Base-by-base conservation (phyloP, 2,113 vertebrate genomes). In the Halichoerus grypus region DNA sequence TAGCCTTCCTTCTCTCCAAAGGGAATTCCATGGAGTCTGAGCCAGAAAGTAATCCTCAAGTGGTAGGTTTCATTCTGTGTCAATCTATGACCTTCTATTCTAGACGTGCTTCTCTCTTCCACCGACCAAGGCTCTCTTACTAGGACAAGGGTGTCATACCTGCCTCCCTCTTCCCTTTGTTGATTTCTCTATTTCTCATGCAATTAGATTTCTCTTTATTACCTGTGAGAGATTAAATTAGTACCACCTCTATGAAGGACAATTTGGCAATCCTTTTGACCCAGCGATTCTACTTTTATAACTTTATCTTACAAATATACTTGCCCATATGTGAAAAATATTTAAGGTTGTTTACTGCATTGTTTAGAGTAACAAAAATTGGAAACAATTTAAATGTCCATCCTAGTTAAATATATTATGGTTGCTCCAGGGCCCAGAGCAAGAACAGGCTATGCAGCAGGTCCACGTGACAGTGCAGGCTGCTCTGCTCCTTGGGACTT, bases 191-290 rank as follows among this genome's bases (percentile, higher is more conserved):
- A 9, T 77, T 94, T 93, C 42, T 76, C 67, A 53, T n/a, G 69
- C 14, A 91, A 42, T 51, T 63, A 89, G 31, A 94, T 93, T 77
- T 88, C 86, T 92, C 42, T 74, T 79, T 91, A 36, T 67, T 76
- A 13, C 61, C 19, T 57, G 7, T 69, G 16, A 76, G 49, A 69
- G 39, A 93, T 13, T 36, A 74, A 93, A 91, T 63, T 57, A 46
- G 28, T 79, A 65, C 51, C 69, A 93, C 21, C 11, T 69, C 57
- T 83, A 53, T 21, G 7, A 82, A 91, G 33, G 51, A 19, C 24
- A 92, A 71, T 71, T 72, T 65, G 28, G 65, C 65, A 77, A 65
- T 94, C 31, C 55, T 83, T 94, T 96, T 53, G 46, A 93, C 42
- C 39, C 16, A 96, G 51, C 1, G 89, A 39, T 94, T 92, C 42